Evolutionary conservation across 2,113 vertebrate genomes (phyloP), one percentile per base, ranked within the genome.

Genomic region (Neotragus moschatus): DNA sequence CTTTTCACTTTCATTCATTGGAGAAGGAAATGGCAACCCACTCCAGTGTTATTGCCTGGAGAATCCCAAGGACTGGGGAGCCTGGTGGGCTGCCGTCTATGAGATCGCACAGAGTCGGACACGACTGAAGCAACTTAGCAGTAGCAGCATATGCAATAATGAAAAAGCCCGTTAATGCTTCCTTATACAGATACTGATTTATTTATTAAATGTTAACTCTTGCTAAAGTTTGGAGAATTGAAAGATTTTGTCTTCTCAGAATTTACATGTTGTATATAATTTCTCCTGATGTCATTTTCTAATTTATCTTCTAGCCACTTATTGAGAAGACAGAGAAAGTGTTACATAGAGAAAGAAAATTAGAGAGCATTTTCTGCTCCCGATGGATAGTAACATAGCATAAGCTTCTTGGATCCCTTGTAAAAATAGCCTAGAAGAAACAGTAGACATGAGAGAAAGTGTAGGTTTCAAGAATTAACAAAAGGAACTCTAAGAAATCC

Each of bases 241-340:
- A 14, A 96, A 90, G 17, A 80, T 73, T 60, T 92, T 63, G 77
- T 87, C 92, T 90, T 92, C 86, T 96, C 45, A 79, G 43, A 90
- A 97, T 81, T 33, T 94, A 80, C 9, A 80, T 14, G 47, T 51
- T 90, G 3, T 28, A 63, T 49, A 63, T 90, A 56, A 70, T 87
- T 92, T 92, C 23, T 90, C 39, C 45, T 96, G 23, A 88, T 80
- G 17, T 84, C 13, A 39, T 45, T 94, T 95, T 61, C 56, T 55
- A 80, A 45, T 39, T 61, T 39, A 70, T 79, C 49, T 36, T 79
- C 91, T 88, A 88, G 19, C 23, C 80, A 87, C 7, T 63, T 82
- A n/a, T 55, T 61, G n/a, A 17, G 28, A 96, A 80, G 75, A 86
- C 6, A 43, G 47, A 84, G 5, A 51, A 28, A 79, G 47, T 61